These are phyloP conservation scores for Atta texana DNA, from an alignment of 1,140 invertebrate species.

Conservation along the genomic window DNA sequence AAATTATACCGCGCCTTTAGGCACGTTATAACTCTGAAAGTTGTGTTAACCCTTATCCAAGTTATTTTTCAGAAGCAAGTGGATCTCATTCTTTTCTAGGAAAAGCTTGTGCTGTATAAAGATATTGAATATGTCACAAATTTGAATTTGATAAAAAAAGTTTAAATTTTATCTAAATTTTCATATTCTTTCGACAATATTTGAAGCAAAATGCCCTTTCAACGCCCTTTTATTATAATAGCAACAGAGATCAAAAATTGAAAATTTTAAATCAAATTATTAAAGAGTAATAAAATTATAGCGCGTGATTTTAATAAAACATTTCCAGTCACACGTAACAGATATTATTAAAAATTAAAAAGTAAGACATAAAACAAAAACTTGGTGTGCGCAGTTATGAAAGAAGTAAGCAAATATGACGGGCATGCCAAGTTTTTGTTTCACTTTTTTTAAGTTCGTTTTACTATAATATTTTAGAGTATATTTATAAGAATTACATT, in stretches of 20 bases:
- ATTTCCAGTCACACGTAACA: background rate
- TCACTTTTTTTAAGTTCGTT: too few relatives aligned
- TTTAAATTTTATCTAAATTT: background rate
- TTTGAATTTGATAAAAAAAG: conserved; percentile 6
- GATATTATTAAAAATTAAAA: conserved; percentile 10
- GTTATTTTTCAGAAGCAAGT: conserved; percentile 22
- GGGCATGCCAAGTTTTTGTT: too few relatives aligned
- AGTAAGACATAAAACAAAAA: background rate
- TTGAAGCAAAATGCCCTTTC: background rate
- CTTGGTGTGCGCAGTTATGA: too few relatives aligned
- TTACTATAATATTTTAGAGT: too few relatives aligned
- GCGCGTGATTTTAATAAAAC: background rate
- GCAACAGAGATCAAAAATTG: background rate
- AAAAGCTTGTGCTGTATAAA: background rate
- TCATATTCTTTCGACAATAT: background rate
- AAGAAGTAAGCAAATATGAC: too few relatives aligned
- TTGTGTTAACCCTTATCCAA: conserved; percentile 21
- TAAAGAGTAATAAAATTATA: background rate
- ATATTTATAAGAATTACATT: too few relatives aligned
- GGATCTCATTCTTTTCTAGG: background rate
- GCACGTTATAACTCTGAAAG: background rate
- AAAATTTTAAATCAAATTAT: background rate
- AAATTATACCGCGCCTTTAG: conserved; percentile 4
- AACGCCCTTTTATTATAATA: background rate
- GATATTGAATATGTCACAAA: background rate